Conservation (phyloP, 2,888 invertebrate species). For the Brachyptera risi region DNA sequence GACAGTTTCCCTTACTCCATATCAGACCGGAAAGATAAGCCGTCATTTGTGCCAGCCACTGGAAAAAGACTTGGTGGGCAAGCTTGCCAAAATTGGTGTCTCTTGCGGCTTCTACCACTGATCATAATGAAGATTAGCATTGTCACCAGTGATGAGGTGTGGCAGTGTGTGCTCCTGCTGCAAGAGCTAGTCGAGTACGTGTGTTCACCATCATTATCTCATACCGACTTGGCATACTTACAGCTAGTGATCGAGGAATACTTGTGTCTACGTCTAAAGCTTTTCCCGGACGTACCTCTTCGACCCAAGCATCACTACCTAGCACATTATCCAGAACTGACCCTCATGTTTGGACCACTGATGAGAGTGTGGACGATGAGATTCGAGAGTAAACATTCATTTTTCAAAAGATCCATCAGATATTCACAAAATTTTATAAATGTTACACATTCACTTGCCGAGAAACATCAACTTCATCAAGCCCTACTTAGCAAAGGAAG, state of each 20-base stretch:
- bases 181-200: slow-evolving; percentile 13
- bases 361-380: slow-evolving; percentile 21
- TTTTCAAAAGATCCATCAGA: slow-evolving; percentile 10
- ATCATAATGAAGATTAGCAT: neutral
- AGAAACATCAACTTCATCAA: slow-evolving; percentile 16
- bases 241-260: slow-evolving; percentile 5
- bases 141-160: neutral
- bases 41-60: neutral
- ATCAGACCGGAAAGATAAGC: slow-evolving; percentile 2
- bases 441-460: neutral
- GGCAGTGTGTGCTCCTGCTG: neutral
- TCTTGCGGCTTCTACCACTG: slow-evolving; percentile 4
- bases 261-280: neutral
- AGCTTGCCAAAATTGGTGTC: slow-evolving; percentile 9
- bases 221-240: neutral
- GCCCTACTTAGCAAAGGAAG: neutral
- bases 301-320: slow-evolving; percentile 20
- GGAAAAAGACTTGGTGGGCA: slow-evolving; percentile 11
- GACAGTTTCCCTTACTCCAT: slow-evolving; percentile 2
- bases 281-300: slow-evolving; percentile 12
- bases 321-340: slow-evolving; percentile 18
- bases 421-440: slow-evolving; percentile 19
- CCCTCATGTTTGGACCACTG: slow-evolving; percentile 13
- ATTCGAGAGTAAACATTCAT: slow-evolving; percentile 23
- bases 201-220: slow-evolving; percentile 5